Conservation (phyloP, 1,140 invertebrate genomes). For the Drosophila orena region DNA sequence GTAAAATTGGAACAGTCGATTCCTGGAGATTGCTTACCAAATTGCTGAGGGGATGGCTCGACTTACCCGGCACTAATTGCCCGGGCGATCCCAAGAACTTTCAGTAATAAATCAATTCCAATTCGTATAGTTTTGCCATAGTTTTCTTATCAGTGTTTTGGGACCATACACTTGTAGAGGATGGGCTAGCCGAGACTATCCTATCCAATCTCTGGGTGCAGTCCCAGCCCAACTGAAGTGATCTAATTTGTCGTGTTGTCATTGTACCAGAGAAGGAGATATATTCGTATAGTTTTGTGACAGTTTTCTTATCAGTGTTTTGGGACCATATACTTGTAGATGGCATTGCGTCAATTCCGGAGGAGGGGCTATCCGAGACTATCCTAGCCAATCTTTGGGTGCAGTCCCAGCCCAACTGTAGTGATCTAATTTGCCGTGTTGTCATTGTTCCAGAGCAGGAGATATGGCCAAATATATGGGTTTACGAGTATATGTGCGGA, state of each 20-base stretch:
- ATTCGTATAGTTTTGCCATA: constrained; percentile 4
- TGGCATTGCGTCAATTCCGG: constrained; percentile 23
- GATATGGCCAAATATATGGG: constrained; percentile 13
- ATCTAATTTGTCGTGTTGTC: constrained; percentile 48
- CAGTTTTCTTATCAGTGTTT: constrained; percentile 23
- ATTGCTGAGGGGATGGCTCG: constrained; percentile 7
- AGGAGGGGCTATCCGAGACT: background rate
- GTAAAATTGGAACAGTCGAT: constrained; percentile 47
- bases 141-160: constrained; percentile 18
- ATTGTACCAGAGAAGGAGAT: constrained; percentile 8
- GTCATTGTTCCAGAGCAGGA: constrained; percentile 6
- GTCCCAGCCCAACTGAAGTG: constrained; percentile 18
- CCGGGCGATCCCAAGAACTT: constrained; percentile 15
- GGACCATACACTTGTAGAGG: constrained; percentile 1
- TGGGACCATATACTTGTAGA: background rate
- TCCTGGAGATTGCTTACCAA: constrained; percentile 3
- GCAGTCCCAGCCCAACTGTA: constrained; percentile 23
- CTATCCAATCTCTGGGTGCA: constrained; percentile 15
- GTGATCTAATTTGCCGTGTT: constrained; percentile 48
- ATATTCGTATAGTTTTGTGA: background rate
- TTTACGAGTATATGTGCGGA: background rate
- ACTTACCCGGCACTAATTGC: constrained; percentile 39
- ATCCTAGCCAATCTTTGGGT: constrained; percentile 3
- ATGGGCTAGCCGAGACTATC: background rate
- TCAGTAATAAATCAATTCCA: constrained; percentile 57